These are phyloP conservation scores for Acronicta psi DNA, from an alignment of 2,888 invertebrate species.

Conservation along the genomic window DNA sequence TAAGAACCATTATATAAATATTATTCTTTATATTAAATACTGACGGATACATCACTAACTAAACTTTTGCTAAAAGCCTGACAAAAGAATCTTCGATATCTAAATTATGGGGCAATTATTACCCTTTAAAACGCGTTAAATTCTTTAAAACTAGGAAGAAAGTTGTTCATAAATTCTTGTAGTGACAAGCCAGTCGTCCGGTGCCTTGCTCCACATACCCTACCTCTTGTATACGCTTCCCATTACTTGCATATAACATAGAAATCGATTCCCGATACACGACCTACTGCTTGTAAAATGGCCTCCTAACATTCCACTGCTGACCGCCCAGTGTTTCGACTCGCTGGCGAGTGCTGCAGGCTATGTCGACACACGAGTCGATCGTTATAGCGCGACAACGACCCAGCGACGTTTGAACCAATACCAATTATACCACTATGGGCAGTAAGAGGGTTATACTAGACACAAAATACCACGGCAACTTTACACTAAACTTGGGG, in stretches of 20 bases:
- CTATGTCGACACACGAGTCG: conserved; percentile 6
- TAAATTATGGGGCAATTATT: too few species aligned
- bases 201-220: too few species aligned
- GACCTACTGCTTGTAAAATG: conserved; percentile 5
- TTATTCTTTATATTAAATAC: too few species aligned
- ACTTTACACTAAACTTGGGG: neutral
- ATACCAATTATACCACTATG: conserved; percentile 36
- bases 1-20: too few species aligned
- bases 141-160: too few species aligned
- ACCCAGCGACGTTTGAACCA: conserved; percentile 10
- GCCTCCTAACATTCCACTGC: conserved; percentile 12
- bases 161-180: too few species aligned
- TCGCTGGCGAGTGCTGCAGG: neutral
- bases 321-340: neutral
- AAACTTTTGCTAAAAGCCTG: too few species aligned
- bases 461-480: neutral
- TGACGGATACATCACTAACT: too few species aligned
- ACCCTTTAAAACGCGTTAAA: too few species aligned
- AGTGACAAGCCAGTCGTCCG: too few species aligned
- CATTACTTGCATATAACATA: neutral
- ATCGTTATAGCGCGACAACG: conserved; percentile 22
- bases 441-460: neutral
- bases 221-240: neutral
- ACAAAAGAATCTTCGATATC: too few species aligned
- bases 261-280: neutral